phyloP scores from a whole-genome alignment of 2,113 vertebrate species.

The Triplophysa dalaica region DNA sequence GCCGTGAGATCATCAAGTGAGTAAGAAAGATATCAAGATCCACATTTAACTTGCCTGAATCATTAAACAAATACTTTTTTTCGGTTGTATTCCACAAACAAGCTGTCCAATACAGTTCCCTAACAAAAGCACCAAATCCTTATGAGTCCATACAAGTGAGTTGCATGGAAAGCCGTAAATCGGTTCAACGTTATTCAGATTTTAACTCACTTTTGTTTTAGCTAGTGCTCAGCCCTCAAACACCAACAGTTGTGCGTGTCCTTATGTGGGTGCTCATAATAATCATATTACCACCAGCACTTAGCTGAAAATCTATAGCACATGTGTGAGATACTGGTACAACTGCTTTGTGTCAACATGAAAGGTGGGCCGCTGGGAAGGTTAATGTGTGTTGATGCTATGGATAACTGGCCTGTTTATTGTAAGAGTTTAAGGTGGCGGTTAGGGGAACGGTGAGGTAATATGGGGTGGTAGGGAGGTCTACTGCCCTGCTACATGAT shows the following conservation, averaged over 20 bases:
- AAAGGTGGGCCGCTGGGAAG: conserved; percentile 54
- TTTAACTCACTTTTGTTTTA: neutral
- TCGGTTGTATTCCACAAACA: no score
- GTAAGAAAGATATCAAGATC: conserved; percentile 52
- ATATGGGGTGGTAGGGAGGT: conserved; percentile 49
- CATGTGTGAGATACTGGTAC: conserved; percentile 30
- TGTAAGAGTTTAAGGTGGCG: conserved; percentile 20
- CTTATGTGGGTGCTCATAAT: neutral
- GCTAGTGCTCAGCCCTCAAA: neutral
- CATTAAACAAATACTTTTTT: no score
- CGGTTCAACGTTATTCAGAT: neutral
- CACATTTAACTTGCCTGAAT: neutral
- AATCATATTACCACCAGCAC: neutral
- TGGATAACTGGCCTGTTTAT: conserved; percentile 12
- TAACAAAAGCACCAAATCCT: neutral
- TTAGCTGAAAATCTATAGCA: conserved; percentile 40
- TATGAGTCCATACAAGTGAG: no score
- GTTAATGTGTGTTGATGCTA: conserved; percentile 32
- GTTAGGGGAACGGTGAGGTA: conserved; percentile 11
- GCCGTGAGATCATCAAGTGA: conserved; percentile 92
- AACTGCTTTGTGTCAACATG: conserved; percentile 31
- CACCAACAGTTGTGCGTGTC: neutral
- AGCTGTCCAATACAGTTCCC: neutral
- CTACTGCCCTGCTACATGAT: conserved; percentile 51
- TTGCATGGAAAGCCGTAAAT: neutral